A percentile compares a stretch with the other conserved stretches of the same genome.
These are phyloP conservation scores for Neodiprion virginianus DNA, from an alignment of 1,140 invertebrate genomes.

Conservation along the genomic window DNA sequence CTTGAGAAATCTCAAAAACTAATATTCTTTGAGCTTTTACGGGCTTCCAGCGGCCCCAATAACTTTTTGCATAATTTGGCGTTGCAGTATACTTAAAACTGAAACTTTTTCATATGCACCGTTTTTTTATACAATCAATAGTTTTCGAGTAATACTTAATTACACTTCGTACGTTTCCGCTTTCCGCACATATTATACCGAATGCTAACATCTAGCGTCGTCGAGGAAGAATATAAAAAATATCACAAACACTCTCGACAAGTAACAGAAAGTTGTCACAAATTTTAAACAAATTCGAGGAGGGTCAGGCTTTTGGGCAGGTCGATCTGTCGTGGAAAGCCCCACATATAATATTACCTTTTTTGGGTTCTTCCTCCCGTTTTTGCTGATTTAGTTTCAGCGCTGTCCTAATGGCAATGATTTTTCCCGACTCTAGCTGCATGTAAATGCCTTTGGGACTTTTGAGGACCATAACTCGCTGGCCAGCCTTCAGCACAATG, in stretches of 20 bases:
- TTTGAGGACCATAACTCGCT: constrained; percentile 92
- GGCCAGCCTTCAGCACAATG: constrained; percentile 89
- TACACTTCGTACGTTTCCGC: too few species aligned
- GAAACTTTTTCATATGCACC: too few species aligned
- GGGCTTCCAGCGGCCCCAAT: too few species aligned
- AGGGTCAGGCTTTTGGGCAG: neutral
- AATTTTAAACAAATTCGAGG: constrained; percentile 3
- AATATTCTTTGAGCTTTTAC: too few species aligned
- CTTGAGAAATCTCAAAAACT: too few species aligned
- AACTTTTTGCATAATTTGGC: too few species aligned
- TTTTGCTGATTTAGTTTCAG: constrained; percentile 74
- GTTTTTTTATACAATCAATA: too few species aligned
- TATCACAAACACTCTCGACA: constrained; percentile 16
- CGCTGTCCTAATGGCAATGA: constrained; percentile 90
- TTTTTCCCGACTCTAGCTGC: constrained; percentile 93
- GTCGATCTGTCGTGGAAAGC: constrained; percentile 56
- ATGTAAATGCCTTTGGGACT: constrained; percentile 96
- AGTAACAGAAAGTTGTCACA: constrained; percentile 21
- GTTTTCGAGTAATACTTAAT: too few species aligned
- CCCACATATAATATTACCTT: constrained; percentile 47
- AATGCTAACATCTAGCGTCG: constrained; percentile 1
- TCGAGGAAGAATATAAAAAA: constrained; percentile 19
- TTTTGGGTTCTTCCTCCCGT: constrained; percentile 65
- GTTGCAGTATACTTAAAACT: too few species aligned
- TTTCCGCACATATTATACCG: neutral